Conservation (phyloP, 1,140 invertebrate genomes). For the Amphibalanus amphitrite region DNA sequence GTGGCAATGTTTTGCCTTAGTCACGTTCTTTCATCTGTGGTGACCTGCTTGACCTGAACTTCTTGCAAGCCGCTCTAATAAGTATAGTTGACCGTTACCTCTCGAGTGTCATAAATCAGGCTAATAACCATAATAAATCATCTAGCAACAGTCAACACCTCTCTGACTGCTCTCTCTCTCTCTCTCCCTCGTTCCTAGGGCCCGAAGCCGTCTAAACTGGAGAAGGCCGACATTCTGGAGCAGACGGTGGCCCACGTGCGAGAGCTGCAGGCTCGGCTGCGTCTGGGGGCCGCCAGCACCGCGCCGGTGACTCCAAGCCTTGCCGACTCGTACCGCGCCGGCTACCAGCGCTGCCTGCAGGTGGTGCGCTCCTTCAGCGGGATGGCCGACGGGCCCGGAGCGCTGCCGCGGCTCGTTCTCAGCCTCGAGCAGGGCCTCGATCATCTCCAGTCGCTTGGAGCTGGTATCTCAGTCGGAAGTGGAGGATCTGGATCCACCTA, state of each 20-base stretch:
- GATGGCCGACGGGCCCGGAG: background rate
- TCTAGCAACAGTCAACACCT: no score
- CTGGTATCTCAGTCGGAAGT: no score
- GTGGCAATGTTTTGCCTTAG: no score
- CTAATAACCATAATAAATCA: no score
- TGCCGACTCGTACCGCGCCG: background rate
- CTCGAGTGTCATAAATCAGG: no score
- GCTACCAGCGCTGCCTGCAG: background rate
- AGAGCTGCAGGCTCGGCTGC: conserved; percentile 34
- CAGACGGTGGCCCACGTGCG: conserved; percentile 90
- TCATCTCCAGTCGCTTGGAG: background rate
- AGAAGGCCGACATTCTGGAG: conserved; percentile 90
- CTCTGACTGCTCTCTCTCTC: no score
- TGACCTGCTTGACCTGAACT: no score
- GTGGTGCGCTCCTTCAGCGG: background rate
- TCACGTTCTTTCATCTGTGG: no score
- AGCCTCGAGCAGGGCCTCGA: background rate
- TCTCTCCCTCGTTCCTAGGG: conserved; percentile 32
- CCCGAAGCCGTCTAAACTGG: conserved; percentile 70
- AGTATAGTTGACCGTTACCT: no score
- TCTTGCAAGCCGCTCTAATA: no score
- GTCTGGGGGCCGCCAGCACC: conserved; percentile 35
- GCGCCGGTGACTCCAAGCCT: no score
- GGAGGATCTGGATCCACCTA: background rate
- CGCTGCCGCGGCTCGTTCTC: background rate